Evolutionary conservation across 2,113 vertebrate species (phyloP).

Genomic region (Indri indri): DNA sequence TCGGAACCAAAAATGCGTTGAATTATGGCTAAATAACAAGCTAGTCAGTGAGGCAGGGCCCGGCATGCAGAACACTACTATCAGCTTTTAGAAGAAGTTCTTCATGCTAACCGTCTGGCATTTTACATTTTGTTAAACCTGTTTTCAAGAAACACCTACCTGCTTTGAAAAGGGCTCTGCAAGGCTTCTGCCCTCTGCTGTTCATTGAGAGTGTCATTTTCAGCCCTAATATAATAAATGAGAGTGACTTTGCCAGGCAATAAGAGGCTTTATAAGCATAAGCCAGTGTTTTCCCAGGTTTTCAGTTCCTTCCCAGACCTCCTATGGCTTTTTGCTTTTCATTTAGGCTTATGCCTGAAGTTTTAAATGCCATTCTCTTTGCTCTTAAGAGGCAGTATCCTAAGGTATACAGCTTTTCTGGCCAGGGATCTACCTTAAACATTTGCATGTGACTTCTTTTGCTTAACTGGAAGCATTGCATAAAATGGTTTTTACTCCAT

Average conservation of each 20-base stretch:
- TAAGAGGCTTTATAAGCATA: neutral
- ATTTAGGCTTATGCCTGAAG: neutral
- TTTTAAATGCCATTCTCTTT: conserved; percentile 26
- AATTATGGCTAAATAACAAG: neutral
- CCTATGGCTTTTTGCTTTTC: neutral
- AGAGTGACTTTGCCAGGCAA: neutral
- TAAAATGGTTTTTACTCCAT: neutral
- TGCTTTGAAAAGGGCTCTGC: neutral
- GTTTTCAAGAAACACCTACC: conserved; percentile 9
- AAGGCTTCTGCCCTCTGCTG: conserved; percentile 42
- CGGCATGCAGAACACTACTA: neutral
- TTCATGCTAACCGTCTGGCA: neutral
- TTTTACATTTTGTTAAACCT: neutral
- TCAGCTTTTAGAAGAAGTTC: neutral
- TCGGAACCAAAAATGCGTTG: neutral
- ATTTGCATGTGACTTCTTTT: neutral
- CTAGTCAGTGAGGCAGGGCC: neutral
- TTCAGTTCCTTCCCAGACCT: neutral
- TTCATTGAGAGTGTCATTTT: neutral
- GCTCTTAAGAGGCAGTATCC: neutral
- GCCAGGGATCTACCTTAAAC: neutral
- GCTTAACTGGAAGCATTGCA: neutral
- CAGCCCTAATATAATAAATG: neutral
- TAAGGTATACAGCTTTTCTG: neutral
- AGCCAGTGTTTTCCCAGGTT: neutral